These are phyloP conservation scores for Rhamphomyia laevipes DNA, from an alignment of 2,888 invertebrate species.

Conservation along the genomic window DNA sequence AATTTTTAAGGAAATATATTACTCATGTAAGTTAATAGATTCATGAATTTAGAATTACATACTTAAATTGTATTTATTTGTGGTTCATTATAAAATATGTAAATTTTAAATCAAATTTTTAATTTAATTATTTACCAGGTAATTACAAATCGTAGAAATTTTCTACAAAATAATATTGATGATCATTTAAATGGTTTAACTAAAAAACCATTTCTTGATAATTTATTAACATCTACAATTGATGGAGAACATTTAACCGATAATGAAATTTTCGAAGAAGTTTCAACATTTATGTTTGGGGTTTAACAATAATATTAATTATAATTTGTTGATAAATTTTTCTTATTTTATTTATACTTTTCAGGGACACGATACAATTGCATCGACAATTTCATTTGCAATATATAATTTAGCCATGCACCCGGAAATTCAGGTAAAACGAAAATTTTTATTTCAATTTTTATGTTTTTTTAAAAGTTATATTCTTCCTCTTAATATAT, in stretches of 20 bases:
- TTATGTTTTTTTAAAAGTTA: background rate
- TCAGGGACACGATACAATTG: constrained; percentile 48
- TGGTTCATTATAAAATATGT: no score
- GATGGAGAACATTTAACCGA: constrained; percentile 23
- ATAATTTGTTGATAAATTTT: background rate
- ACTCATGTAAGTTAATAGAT: constrained; percentile 23
- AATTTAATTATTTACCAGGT: background rate
- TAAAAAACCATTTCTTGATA: constrained; percentile 25
- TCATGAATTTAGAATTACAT: no score
- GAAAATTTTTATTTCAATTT: background rate
- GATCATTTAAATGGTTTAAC: constrained; percentile 7
- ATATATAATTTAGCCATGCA: constrained; percentile 42
- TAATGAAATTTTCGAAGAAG: constrained; percentile 25
- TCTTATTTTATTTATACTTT: constrained; percentile 7
- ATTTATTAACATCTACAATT: constrained; percentile 23
- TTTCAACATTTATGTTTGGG: constrained; percentile 29
- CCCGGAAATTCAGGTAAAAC: constrained; percentile 38
- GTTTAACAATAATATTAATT: constrained; percentile 13
- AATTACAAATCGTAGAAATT: background rate
- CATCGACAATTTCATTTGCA: constrained; percentile 43
- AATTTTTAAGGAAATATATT: constrained; percentile 32
- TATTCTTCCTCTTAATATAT: constrained; percentile 13
- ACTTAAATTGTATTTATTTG: no score
- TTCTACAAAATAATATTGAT: background rate
- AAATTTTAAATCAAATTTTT: no score